Percentiles rank a stretch among this genome's conserved stretches.
These are phyloP conservation scores for Seriola rivoliana DNA, from an alignment of 2,113 vertebrate species.

Conservation along the genomic window DNA sequence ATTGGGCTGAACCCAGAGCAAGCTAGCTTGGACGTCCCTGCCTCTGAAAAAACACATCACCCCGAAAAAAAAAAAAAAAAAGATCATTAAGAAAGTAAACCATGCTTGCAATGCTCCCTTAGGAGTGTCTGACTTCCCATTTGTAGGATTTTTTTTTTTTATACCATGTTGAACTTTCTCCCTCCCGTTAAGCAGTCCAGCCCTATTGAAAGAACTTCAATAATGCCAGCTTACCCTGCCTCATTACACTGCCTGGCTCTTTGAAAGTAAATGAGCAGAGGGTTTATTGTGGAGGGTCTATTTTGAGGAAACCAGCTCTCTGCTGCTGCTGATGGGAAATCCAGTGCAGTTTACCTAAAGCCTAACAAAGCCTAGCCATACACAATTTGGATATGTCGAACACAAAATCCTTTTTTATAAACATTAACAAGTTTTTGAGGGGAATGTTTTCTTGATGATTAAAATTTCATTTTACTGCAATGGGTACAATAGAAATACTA, in stretches of 20 bases:
- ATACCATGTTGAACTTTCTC: background rate
- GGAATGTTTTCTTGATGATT: background rate
- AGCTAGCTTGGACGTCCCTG: background rate
- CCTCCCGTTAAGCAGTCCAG: background rate
- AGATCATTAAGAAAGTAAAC: background rate
- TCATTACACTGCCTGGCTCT: conserved; percentile 53
- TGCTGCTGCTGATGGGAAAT: background rate
- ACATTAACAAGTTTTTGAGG: too few relatives aligned
- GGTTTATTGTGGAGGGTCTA: conserved; percentile 19
- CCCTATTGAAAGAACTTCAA: conserved; percentile 1
- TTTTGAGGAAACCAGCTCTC: conserved; percentile 9
- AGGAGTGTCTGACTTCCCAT: background rate
- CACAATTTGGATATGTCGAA: background rate
- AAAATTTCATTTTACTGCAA: too few relatives aligned
- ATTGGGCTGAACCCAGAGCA: too few relatives aligned
- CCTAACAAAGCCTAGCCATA: background rate
- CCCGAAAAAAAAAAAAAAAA: background rate
- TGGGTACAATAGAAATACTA: background rate
- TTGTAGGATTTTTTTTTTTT: background rate
- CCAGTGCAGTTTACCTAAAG: background rate
- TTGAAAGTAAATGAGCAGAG: conserved; percentile 32
- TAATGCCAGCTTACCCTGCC: conserved; percentile 24
- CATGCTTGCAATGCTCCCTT: too few relatives aligned
- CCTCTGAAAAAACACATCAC: background rate
- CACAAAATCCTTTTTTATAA: too few relatives aligned